Conservation (phyloP, 1,140 invertebrate genomes). For the Telenomus remus region DNA sequence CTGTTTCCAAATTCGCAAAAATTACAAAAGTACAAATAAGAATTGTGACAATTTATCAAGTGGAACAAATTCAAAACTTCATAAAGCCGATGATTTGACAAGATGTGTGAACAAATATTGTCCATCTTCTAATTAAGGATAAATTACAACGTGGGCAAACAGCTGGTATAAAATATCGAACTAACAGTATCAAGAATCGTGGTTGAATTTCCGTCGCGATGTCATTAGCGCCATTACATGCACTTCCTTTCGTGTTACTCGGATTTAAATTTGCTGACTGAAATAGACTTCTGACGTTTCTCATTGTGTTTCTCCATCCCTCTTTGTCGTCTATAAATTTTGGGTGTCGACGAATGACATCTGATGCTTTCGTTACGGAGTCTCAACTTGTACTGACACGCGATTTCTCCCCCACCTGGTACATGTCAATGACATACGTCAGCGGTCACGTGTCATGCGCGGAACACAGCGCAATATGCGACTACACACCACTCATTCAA, state of each 20-base stretch:
- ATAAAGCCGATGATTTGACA: no score
- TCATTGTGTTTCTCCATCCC: conserved; percentile 13
- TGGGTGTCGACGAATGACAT: conserved; percentile 23
- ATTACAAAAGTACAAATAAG: no score
- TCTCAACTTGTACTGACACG: conserved; percentile 27
- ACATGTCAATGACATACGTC: conserved; percentile 8
- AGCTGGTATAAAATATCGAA: no score
- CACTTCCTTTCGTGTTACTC: conserved; percentile 27
- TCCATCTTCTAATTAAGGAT: no score
- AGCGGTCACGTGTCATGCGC: conserved; percentile 19
- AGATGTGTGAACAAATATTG: no score
- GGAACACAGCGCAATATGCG: background rate
- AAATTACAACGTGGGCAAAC: no score
- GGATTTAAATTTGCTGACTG: conserved; percentile 23
- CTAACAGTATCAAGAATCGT: no score
- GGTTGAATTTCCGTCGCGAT: background rate
- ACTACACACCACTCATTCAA: background rate
- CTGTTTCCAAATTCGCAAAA: no score
- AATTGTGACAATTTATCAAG: no score
- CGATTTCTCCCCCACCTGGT: conserved; percentile 8
- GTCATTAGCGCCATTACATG: conserved; percentile 28
- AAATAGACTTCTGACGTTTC: conserved; percentile 25
- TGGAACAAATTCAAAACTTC: no score
- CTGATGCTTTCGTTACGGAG: conserved; percentile 29
- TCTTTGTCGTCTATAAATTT: conserved; percentile 19